Conservation (phyloP, 2,888 invertebrate species). For the Mylabris sibirica region DNA sequence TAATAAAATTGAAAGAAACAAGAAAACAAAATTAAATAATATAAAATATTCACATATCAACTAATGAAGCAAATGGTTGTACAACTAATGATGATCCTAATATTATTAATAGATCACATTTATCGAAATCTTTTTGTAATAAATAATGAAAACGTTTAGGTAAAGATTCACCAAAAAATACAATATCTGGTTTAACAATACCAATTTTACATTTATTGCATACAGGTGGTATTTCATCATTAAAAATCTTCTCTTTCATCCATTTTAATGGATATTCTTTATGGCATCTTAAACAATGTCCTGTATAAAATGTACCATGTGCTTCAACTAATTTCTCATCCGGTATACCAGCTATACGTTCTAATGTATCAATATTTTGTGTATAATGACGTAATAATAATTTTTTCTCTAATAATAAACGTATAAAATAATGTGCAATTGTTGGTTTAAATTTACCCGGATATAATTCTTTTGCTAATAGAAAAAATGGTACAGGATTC, state of each 20-base stretch:
- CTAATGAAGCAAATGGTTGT: constrained; percentile 91
- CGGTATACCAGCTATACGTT: constrained; percentile 84
- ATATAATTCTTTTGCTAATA: constrained; percentile 87
- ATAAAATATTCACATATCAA: constrained; percentile 71
- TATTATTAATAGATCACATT: constrained; percentile 91
- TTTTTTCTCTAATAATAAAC: constrained; percentile 83
- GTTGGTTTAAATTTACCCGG: constrained; percentile 91
- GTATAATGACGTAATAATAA: constrained; percentile 78
- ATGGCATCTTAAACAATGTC: constrained; percentile 83
- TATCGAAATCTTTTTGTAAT: constrained; percentile 76
- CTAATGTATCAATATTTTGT: constrained; percentile 94
- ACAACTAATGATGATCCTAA: constrained; percentile 96
- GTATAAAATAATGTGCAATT: constrained; percentile 88
- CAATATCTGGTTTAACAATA: constrained; percentile 92
- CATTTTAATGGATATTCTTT: constrained; percentile 78
- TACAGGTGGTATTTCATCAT: constrained; percentile 79
- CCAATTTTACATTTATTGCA: constrained; percentile 72
- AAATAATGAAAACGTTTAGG: constrained; percentile 79
- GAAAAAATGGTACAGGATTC: constrained; percentile 93
- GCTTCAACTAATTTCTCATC: constrained; percentile 90
- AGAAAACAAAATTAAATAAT: too few species aligned
- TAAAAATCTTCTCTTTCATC: constrained; percentile 84
- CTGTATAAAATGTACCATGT: constrained; percentile 91
- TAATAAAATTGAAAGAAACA: background rate
- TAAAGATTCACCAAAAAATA: constrained; percentile 93